Conservation (phyloP, 2,797 vertebrate genomes). For the Myotis daubentonii region DNA sequence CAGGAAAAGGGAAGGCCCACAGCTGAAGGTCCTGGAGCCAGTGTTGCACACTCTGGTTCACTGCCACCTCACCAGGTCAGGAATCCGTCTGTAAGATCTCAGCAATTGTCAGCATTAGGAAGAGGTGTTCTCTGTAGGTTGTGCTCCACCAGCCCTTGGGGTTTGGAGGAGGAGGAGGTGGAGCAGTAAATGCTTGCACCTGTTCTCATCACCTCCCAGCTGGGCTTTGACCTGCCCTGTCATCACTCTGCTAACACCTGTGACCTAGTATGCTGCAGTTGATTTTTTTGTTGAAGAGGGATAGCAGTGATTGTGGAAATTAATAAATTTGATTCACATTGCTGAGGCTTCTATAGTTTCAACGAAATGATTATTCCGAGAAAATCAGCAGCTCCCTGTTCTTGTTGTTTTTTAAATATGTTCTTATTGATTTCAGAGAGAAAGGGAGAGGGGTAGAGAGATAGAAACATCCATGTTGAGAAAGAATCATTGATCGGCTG, state of each 20-base stretch:
- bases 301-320: not conserved
- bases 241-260: slow-evolving; percentile 36
- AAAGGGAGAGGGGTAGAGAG: too few relatives aligned
- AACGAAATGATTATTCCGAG: not conserved
- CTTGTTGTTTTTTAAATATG: too few relatives aligned
- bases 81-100: not conserved
- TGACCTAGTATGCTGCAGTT: slow-evolving; percentile 25
- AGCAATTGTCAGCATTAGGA: not conserved
- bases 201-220: slow-evolving; percentile 1
- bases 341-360: not conserved
- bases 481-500: too few relatives aligned
- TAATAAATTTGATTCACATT: not conserved
- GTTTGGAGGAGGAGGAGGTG: not conserved
- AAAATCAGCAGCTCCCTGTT: not conserved
- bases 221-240: not conserved
- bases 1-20: not conserved
- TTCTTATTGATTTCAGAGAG: too few relatives aligned
- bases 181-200: not conserved
- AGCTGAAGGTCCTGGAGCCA: not conserved
- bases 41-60: not conserved
- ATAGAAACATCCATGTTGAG: too few relatives aligned
- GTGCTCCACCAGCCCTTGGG: slow-evolving; percentile 3
- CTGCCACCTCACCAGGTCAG: not conserved
- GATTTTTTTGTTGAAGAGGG: not conserved
- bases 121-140: not conserved